phyloP scores from a whole-genome alignment of 2,888 invertebrate species.

The Schizotus pectinicornis region DNA sequence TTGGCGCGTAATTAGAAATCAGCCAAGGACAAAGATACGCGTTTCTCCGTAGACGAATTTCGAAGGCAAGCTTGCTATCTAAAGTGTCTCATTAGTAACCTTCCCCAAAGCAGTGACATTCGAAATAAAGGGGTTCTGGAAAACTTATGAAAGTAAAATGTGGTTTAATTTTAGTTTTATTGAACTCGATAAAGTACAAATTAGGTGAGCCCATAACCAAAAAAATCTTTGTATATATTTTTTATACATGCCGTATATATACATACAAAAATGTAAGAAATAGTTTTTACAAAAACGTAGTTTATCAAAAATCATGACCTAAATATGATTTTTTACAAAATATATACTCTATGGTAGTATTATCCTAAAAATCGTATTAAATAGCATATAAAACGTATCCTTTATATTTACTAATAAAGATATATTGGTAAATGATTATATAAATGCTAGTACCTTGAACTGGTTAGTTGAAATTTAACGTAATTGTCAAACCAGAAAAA shows the following conservation, averaged over 20 bases:
- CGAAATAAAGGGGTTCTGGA: too few relatives aligned
- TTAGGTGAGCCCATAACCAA: conserved; percentile 49
- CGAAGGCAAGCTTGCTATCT: too few relatives aligned
- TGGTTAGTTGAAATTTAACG: too few relatives aligned
- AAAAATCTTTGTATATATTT: conserved; percentile 29
- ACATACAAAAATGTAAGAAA: conserved; percentile 45
- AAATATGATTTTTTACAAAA: conserved; percentile 50
- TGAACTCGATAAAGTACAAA: conserved; percentile 43
- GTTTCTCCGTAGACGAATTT: too few relatives aligned
- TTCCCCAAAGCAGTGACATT: too few relatives aligned
- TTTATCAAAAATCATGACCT: conserved; percentile 43
- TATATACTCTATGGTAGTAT: conserved; percentile 38
- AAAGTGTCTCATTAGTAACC: too few relatives aligned
- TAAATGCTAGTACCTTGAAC: too few relatives aligned
- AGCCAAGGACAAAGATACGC: too few relatives aligned
- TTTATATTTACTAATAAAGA: conserved; percentile 16
- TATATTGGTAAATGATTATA: conserved; percentile 2
- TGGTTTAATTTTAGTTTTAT: conserved; percentile 38
- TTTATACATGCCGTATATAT: conserved; percentile 35
- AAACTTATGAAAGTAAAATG: neutral
- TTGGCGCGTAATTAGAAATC: too few relatives aligned
- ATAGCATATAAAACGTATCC: conserved; percentile 23
- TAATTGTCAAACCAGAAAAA: too few relatives aligned
- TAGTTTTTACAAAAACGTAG: conserved; percentile 48
- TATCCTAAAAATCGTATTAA: conserved; percentile 36